These are phyloP conservation scores for Odontamblyopus rebecca DNA, from an alignment of 2,797 vertebrate species.

Conservation along the genomic window DNA sequence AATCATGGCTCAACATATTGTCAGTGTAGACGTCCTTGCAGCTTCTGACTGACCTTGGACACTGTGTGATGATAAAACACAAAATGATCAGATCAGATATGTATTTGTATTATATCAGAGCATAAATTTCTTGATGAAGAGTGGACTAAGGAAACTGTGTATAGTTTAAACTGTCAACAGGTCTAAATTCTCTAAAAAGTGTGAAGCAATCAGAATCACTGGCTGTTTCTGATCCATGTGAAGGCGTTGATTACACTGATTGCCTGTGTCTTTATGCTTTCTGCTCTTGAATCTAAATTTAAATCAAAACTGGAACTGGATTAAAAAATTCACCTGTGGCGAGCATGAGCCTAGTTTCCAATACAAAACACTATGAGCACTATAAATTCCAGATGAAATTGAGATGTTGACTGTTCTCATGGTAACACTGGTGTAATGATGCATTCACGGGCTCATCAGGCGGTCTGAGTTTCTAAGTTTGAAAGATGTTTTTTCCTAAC, in stretches of 20 bases:
- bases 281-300: not conserved
- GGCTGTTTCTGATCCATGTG: not conserved
- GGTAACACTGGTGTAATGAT: constrained; percentile 8
- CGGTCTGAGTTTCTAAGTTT: not conserved
- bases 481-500: not conserved
- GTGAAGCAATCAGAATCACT: not conserved
- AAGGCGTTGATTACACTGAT: constrained; percentile 1
- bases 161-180: not conserved
- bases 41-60: not conserved
- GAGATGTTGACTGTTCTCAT: not conserved
- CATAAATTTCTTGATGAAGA: not conserved
- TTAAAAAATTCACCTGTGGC: constrained; percentile 1
- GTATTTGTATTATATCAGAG: no score
- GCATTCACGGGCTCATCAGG: constrained; percentile 6
- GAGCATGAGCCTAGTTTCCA: not conserved
- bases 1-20: not conserved
- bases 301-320: not conserved
- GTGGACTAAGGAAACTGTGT: not conserved
- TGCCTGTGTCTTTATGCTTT: not conserved
- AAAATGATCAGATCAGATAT: not conserved
- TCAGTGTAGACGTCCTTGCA: not conserved
- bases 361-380: not conserved
- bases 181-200: not conserved
- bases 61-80: not conserved
- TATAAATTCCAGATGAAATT: not conserved